These are phyloP conservation scores for Neria commutata DNA, from an alignment of 2,888 invertebrate species.

Conservation along the genomic window DNA sequence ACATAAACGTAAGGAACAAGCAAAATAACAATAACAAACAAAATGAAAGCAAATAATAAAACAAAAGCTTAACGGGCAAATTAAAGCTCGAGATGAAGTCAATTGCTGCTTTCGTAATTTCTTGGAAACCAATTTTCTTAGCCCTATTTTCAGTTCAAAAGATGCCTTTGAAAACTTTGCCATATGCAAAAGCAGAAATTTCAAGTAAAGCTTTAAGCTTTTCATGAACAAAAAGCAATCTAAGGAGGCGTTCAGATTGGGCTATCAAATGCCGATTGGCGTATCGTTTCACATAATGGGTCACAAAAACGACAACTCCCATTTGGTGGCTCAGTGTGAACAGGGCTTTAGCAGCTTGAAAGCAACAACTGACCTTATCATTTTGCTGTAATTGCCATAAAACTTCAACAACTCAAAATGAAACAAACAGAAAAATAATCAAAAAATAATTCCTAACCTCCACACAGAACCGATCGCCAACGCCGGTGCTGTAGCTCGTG, in stretches of 20 bases:
- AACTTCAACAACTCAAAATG: conserved; percentile 26
- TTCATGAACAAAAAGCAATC: neutral
- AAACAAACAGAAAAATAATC: conserved; percentile 34
- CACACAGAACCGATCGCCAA: conserved; percentile 60
- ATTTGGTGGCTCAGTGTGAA: too few species aligned
- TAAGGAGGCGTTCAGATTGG: too few species aligned
- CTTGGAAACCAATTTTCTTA: too few species aligned
- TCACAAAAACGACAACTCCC: too few species aligned
- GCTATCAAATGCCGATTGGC: too few species aligned
- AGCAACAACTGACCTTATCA: too few species aligned
- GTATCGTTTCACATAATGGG: too few species aligned
- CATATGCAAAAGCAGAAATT: too few species aligned
- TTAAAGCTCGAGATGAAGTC: neutral
- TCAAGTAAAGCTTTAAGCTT: too few species aligned
- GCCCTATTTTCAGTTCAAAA: too few species aligned
- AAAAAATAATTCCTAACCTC: conserved; percentile 59
- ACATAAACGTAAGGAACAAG: neutral
- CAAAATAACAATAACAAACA: neutral
- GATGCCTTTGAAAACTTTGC: too few species aligned
- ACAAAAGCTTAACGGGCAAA: neutral
- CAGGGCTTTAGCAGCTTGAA: too few species aligned
- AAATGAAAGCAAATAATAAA: neutral
- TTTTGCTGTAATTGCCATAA: neutral
- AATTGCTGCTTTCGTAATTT: neutral
- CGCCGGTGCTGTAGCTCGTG: conserved; percentile 49